A percentile compares a stretch with the other conserved stretches of the same genome.
Conservation (phyloP, 2,888 invertebrate genomes). For the Venustoraphidia nigricollis region DNA sequence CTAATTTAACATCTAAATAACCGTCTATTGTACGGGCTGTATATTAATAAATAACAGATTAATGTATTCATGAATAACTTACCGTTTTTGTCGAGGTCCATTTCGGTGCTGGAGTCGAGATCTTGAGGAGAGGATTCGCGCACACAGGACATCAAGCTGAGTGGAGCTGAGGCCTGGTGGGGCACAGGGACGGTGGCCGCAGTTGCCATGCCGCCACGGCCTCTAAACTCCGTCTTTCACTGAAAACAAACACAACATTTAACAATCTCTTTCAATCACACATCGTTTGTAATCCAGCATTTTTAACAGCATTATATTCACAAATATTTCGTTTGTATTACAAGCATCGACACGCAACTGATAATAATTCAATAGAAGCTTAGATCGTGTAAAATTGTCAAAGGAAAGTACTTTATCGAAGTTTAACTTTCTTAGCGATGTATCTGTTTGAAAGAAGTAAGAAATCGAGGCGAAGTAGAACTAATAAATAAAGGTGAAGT, state of each 20-base stretch:
- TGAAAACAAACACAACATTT: neutral
- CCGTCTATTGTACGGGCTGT: neutral
- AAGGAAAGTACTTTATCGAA: too few species aligned
- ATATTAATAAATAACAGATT: neutral
- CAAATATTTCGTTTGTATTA: too few species aligned
- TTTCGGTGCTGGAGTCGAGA: constrained; percentile 33
- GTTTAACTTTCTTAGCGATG: too few species aligned
- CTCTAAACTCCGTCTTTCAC: neutral
- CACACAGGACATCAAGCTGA: constrained; percentile 47
- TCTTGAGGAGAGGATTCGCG: constrained; percentile 42
- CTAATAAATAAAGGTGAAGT: too few species aligned
- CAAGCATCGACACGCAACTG: too few species aligned
- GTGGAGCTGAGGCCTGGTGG: constrained; percentile 19
- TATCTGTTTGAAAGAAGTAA: too few species aligned
- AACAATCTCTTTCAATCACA: neutral
- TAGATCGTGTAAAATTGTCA: too few species aligned
- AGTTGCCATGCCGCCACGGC: constrained; percentile 4
- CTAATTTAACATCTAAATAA: too few species aligned
- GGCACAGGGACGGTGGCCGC: constrained; percentile 11
- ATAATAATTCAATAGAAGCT: too few species aligned
- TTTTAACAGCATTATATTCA: neutral
- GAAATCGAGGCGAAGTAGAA: too few species aligned
- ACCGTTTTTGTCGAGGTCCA: constrained; percentile 28
- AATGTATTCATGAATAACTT: constrained; percentile 14
- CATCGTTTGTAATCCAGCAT: neutral